Evolutionary conservation across 2,113 vertebrate genomes (phyloP), one percentile per base, ranked within the genome.

Genomic region (Pelmatolapia mariae): DNA sequence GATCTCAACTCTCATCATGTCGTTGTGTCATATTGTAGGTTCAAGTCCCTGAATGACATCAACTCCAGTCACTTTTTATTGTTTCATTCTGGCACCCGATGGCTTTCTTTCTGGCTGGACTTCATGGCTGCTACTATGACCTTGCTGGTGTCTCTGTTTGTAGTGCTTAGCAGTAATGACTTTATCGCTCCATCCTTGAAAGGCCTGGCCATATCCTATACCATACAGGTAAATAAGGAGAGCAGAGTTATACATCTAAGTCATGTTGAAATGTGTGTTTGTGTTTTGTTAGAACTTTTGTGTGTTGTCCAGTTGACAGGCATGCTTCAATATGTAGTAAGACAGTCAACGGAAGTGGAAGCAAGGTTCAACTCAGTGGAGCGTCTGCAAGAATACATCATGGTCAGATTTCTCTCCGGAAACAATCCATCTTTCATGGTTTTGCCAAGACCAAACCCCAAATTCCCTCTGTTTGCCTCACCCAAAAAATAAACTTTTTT

Each of bases 291-390:
- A 12, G 11, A 52, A 26, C 50, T 73, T 53, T 15, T 57, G 3
- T 47, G 13, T 86, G 43, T 87, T 45, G 6, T 85, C 52, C 56
- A 97, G 95, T 88, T 97, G 33, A 97, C 96, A 16, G 96, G 97
- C 40, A 82, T 97, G 90, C 91, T 97, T n/a, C 96, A 97, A 83
- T 94, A 95, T 3, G 94, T 93, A 2, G 94, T 96, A 81, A 94
- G 93, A 31, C 93, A 90, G 12, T 90, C 95, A 5, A 97, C 93
- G 0, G 97, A 98, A 88, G 93, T 97, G 38, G 97, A 97, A 84
- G 96, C 97, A 4, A 97, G 96, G 91, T 97, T 98, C 93, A 97
- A 93, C 63, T 97, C 97, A 0, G 95, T 95, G 82, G 97, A 98
- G 87, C 93, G 97, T 29, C 87, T 97, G 38, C 94, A 87, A 29